Percentiles rank a stretch among this genome's conserved stretches.
Conservation (phyloP, 2,797 vertebrate species). For the Yasuhikotakia modesta region DNA sequence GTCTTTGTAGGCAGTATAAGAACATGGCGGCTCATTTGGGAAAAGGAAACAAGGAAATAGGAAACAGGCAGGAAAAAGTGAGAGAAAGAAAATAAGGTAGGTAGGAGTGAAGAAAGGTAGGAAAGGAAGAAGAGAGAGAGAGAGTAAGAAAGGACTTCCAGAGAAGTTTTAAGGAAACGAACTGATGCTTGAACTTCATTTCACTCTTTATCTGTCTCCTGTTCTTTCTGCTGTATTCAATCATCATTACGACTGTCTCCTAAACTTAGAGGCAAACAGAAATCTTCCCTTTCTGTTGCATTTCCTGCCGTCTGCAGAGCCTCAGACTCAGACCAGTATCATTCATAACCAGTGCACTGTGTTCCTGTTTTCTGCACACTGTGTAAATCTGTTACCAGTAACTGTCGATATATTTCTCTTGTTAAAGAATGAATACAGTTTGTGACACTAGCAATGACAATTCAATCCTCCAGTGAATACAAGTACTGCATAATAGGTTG, state of each 20-base stretch:
- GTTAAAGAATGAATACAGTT: background rate
- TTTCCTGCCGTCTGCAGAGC: slow-evolving; percentile 3
- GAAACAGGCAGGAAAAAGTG: background rate
- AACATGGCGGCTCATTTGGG: too few relatives aligned
- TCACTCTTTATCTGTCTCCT: slow-evolving; percentile 28
- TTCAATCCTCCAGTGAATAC: background rate
- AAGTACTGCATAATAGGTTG: too few relatives aligned
- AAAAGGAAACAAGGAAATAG: too few relatives aligned
- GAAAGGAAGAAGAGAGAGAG: background rate
- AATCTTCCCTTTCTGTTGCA: slow-evolving; percentile 31
- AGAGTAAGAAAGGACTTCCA: slow-evolving; percentile 10
- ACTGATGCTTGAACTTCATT: slow-evolving; percentile 27
- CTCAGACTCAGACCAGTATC: slow-evolving; percentile 8
- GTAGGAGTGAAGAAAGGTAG: background rate
- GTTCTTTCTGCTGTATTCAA: slow-evolving; percentile 39
- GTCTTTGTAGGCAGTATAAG: too few relatives aligned
- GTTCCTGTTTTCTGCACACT: slow-evolving; percentile 2
- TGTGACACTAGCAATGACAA: background rate
- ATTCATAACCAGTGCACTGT: slow-evolving; percentile 18
- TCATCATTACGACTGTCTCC: slow-evolving; percentile 33
- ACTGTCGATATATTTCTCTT: slow-evolving; percentile 10
- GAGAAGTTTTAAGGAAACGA: slow-evolving; percentile 19
- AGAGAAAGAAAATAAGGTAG: background rate
- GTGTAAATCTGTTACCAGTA: slow-evolving; percentile 18
- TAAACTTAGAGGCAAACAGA: slow-evolving; percentile 20